phyloP scores from a whole-genome alignment of 2,113 vertebrate genomes.

The Epinephelus cyanopodus region DNA sequence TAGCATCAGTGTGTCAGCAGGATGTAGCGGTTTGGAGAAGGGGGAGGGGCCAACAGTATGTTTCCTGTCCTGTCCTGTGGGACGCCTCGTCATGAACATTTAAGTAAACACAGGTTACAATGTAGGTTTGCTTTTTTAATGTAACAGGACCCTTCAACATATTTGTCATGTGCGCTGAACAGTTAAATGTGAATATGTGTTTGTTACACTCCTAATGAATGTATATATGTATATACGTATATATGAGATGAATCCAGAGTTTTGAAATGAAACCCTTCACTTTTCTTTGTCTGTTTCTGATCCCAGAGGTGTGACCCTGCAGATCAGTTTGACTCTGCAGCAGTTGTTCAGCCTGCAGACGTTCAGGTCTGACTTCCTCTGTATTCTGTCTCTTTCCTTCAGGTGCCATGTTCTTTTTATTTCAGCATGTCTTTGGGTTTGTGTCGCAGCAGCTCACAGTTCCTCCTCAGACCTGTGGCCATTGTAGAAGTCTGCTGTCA shows the following conservation, averaged over 20 bases:
- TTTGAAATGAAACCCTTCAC: conserved; percentile 82
- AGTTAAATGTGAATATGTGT: no score
- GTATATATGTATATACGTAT: not conserved
- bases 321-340: conserved; percentile 42
- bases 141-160: no score
- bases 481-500: conserved; percentile 23
- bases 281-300: conserved; percentile 14
- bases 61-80: no score
- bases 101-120: no score
- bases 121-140: no score
- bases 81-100: no score
- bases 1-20: no score
- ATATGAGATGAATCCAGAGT: not conserved
- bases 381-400: conserved; percentile 59
- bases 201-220: not conserved
- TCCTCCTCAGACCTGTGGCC: conserved; percentile 50
- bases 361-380: conserved; percentile 60
- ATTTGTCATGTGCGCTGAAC: no score
- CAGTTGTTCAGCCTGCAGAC: conserved; percentile 49
- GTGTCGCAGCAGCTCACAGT: conserved; percentile 50
- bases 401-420: conserved; percentile 48
- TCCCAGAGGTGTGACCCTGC: conserved; percentile 73
- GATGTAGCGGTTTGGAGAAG: no score
- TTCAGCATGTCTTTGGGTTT: conserved; percentile 10
- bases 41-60: no score